Evolutionary conservation across 2,797 vertebrate species (phyloP).

Genomic region (Arrhamphus sclerolepis): DNA sequence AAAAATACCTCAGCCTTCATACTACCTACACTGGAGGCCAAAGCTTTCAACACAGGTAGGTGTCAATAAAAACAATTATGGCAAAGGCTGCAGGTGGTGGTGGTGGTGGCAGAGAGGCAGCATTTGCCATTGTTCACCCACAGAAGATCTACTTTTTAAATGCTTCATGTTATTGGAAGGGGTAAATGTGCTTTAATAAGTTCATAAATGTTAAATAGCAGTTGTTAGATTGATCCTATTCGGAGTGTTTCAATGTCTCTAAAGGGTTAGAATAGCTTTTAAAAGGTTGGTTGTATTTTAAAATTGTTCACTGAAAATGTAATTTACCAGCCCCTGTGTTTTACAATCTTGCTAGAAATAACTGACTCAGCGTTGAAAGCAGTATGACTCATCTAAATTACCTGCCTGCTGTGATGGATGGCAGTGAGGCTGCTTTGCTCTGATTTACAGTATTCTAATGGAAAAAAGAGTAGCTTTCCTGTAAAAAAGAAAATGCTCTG

Average conservation of each 20-base stretch:
- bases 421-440: background rate
- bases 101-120: too few relatives aligned
- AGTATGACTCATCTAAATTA: background rate
- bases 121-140: background rate
- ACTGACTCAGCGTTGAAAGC: background rate
- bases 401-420: too few relatives aligned
- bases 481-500: background rate
- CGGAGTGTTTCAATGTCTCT: background rate
- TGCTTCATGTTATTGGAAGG: too few relatives aligned
- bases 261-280: background rate
- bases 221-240: background rate
- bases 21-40: slow-evolving; percentile 29
- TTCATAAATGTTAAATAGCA: background rate
- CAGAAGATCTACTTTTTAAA: slow-evolving; percentile 14
- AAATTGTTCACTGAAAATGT: background rate
- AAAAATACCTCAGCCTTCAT: slow-evolving; percentile 50
- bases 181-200: too few relatives aligned
- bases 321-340: background rate
- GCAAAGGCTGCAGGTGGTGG: background rate
- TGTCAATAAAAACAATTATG: slow-evolving; percentile 29
- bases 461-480: background rate
- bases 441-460: background rate
- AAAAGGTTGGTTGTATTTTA: background rate
- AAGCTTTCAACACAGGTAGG: slow-evolving; percentile 22
- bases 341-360: background rate